Percentiles rank a stretch among this genome's conserved stretches.
Evolutionary conservation across 2,797 vertebrate species (phyloP).

Genomic region (Rhinatrema bivittatum): DNA sequence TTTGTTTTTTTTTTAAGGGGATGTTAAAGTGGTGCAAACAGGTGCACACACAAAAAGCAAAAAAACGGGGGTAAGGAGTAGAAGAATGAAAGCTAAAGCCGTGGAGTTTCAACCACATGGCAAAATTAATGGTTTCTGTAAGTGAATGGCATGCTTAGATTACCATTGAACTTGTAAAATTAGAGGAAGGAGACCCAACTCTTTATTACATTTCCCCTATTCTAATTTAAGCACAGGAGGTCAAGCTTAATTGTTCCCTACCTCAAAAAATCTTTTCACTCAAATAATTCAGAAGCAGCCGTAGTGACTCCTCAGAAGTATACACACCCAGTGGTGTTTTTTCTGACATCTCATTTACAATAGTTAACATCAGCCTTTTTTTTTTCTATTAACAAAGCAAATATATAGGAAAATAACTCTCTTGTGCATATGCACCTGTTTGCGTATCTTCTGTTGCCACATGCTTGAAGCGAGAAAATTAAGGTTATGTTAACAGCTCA

Average conservation of each 20-base stretch:
- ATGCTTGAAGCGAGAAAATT: too few species aligned
- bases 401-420: too few species aligned
- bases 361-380: too few species aligned
- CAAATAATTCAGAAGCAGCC: constrained; percentile 45
- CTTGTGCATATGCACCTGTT: too few species aligned
- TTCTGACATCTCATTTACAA: constrained; percentile 38
- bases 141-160: constrained; percentile 66
- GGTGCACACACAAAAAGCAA: constrained; percentile 84
- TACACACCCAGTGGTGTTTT: too few species aligned
- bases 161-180: constrained; percentile 69
- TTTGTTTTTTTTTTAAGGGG: constrained; percentile 73
- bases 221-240: constrained; percentile 52
- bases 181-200: constrained; percentile 61
- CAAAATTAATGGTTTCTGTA: constrained; percentile 67
- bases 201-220: constrained; percentile 53
- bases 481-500: too few species aligned
- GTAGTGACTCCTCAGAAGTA: constrained; percentile 39
- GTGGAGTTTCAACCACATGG: constrained; percentile 56
- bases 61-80: constrained; percentile 60
- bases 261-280: constrained; percentile 41
- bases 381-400: too few species aligned
- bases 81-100: constrained; percentile 79
- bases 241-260: constrained; percentile 48
- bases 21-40: constrained; percentile 92
- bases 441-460: too few species aligned